A percentile compares a stretch with the other conserved stretches of the same genome.
phyloP scores from a whole-genome alignment of 2,113 vertebrate species.

The Scolopax mira region DNA sequence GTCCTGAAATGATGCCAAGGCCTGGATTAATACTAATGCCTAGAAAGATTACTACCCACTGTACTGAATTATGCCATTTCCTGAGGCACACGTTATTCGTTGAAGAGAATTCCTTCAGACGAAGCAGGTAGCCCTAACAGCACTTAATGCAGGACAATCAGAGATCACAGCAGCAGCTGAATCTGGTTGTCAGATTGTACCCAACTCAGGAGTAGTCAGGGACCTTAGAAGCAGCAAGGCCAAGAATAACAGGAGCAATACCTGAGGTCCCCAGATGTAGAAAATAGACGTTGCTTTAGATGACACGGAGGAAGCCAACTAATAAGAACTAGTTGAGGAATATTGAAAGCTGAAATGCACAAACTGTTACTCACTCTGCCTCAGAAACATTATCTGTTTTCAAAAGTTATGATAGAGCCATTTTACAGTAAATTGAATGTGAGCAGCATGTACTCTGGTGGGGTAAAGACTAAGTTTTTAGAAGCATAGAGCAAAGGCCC shows the following conservation, averaged over 20 bases:
- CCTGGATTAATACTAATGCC: neutral
- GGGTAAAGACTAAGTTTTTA: neutral
- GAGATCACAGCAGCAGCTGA: neutral
- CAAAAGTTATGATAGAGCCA: neutral
- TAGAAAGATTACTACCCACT: neutral
- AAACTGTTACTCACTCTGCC: neutral
- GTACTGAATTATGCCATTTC: neutral
- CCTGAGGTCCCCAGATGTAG: neutral
- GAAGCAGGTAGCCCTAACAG: neutral
- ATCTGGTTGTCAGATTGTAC: neutral
- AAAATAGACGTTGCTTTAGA: neutral
- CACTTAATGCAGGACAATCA: neutral
- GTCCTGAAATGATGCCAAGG: neutral
- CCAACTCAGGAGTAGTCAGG: neutral
- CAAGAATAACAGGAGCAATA: rapidly evolving
- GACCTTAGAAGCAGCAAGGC: neutral
- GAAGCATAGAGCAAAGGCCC: neutral
- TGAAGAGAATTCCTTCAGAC: neutral
- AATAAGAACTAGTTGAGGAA: neutral
- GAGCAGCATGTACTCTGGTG: rapidly evolving
- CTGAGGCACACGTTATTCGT: neutral
- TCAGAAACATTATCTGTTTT: neutral
- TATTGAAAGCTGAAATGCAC: neutral
- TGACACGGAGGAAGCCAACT: neutral
- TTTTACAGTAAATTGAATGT: neutral